Base-by-base conservation (phyloP, 35 echinoderm and acorn worm species). In the Strongylocentrotus purpuratus region DNA sequence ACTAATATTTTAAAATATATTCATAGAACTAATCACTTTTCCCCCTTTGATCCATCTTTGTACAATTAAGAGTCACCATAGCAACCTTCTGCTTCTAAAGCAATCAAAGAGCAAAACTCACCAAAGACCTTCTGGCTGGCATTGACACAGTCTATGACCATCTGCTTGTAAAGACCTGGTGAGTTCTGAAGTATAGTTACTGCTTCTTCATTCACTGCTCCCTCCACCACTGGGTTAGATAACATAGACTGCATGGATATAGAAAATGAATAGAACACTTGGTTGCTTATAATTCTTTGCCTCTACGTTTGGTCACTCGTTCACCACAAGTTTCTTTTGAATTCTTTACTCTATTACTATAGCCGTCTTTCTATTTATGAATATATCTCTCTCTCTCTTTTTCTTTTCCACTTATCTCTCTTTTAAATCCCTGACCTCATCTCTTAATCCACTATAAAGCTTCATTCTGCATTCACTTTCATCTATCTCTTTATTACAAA, bases 141-240 rank as follows among this genome's bases (percentile, higher is more conserved):
- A 91, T 61, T 97, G 33, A 99, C 98, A 94, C 98, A 99, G 32
- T 99, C 97, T 33, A 97, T 22, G 9, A 97, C 96, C 94, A 97
- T 96, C 31, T 99, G 94, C 94, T 94, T 95, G 94, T 99, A 99
- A 17, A 96, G 61, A 28, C 96, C 94, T 0, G 95, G 98, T 61
- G 96, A 94, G 41, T 97, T 93, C 20, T 93, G 31, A 48, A 91
- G 95, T 28, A 97, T 89, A 33, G 90, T 91, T n/a, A 95, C 96
- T 47, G 98, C 98, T 32, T 99, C 98, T 28, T 50, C 33, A 94
- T 99, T 99, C 45, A 99, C 94, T 45, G 97, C 97, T 94, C 92
- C 85, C 61, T 97, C 95, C 31, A 97, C 60, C 9, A 97, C 96
- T 33, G 98, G 98, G 48, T 97, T 96, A 28, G 95, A 96, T 25